These are phyloP conservation scores for Brassicogethes aeneus DNA, from an alignment of 2,888 invertebrate genomes.

Conservation along the genomic window DNA sequence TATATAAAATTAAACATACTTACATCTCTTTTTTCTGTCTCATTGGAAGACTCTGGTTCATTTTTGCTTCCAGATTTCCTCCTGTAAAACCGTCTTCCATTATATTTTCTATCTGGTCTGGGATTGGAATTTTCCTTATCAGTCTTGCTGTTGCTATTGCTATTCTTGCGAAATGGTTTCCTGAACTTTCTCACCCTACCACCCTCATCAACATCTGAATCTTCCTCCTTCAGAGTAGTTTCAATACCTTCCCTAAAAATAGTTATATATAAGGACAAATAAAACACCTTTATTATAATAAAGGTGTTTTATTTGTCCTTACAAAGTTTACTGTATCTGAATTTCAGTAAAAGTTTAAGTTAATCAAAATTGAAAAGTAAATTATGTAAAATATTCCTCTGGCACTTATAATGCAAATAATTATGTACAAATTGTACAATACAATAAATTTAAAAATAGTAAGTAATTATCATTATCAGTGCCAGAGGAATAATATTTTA, in stretches of 20 bases:
- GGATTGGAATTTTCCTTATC: conserved; percentile 2
- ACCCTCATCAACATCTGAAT: conserved; percentile 59
- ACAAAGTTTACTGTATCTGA: too few relatives aligned
- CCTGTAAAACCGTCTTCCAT: neutral
- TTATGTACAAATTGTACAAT: too few relatives aligned
- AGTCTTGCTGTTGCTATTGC: conserved; percentile 8
- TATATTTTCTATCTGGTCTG: neutral
- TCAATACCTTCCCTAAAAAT: conserved; percentile 48
- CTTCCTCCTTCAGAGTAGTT: conserved; percentile 56
- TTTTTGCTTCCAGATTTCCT: neutral
- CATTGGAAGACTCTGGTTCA: neutral
- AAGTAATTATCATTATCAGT: too few relatives aligned
- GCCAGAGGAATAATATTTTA: too few relatives aligned
- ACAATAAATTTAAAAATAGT: too few relatives aligned
- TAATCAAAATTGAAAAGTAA: too few relatives aligned
- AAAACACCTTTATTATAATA: neutral
- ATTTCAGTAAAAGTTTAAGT: too few relatives aligned
- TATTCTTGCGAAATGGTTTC: conserved; percentile 5
- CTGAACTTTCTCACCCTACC: conserved; percentile 41
- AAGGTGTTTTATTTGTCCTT: conserved; percentile 2
- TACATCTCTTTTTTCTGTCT: neutral
- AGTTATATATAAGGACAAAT: neutral
- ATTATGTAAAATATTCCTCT: too few relatives aligned
- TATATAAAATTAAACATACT: too few relatives aligned
- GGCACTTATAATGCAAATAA: too few relatives aligned